Percentiles rank a stretch among this genome's conserved stretches.
phyloP scores from a whole-genome alignment of 2,888 invertebrate species.

The Harmothoe impar region DNA sequence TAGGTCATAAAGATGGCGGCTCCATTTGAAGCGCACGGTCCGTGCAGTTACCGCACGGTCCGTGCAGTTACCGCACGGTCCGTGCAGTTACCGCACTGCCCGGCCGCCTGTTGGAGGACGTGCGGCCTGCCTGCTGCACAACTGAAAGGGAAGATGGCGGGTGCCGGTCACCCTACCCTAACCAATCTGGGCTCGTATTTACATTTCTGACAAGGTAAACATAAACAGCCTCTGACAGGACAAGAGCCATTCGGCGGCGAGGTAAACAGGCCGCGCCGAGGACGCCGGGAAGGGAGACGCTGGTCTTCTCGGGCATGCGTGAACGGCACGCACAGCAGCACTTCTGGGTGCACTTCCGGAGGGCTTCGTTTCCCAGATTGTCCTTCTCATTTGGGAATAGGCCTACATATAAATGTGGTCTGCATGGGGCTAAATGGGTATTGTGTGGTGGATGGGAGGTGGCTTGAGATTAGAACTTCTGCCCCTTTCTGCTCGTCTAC shows the following conservation, averaged over 20 bases:
- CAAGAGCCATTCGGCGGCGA: slow-evolving; percentile 36
- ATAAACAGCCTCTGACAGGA: slow-evolving; percentile 27
- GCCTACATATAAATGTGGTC: no score
- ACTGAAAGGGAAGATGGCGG: not conserved
- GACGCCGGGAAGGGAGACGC: slow-evolving; percentile 8
- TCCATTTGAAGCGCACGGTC: not conserved
- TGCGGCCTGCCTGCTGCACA: not conserved
- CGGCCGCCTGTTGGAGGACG: no score
- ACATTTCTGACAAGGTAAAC: slow-evolving; percentile 55
- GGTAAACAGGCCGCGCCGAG: slow-evolving; percentile 16
- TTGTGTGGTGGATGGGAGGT: no score
- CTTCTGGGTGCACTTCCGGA: slow-evolving; percentile 32
- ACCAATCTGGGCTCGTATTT: slow-evolving; percentile 36
- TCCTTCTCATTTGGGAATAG: no score
- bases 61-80: not conserved
- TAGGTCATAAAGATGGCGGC: not conserved
- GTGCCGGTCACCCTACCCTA: not conserved
- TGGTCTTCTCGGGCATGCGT: slow-evolving; percentile 7
- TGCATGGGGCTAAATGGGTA: no score
- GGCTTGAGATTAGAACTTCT: no score
- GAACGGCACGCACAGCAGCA: slow-evolving; percentile 30
- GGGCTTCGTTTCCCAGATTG: not conserved
- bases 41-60: not conserved
- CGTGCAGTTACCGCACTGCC: not conserved
- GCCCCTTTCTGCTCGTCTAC: no score